Evolutionary conservation across 2,113 vertebrate genomes (phyloP), one percentile per base, ranked within the genome.

Genomic region (Elgaria multicarinata): DNA sequence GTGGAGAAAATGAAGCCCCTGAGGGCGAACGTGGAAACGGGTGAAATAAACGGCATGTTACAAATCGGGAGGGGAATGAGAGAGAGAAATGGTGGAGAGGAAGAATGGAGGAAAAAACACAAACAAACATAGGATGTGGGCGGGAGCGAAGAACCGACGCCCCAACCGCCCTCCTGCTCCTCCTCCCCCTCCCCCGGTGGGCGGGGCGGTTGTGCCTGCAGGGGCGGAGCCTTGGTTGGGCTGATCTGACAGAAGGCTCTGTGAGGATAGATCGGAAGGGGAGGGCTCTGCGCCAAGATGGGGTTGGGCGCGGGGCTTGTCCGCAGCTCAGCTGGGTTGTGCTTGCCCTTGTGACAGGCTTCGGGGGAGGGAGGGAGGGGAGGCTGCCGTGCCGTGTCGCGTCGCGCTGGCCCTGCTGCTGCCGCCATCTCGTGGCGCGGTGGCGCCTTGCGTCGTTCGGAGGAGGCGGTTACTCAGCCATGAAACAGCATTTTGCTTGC

Each of bases 401-500:
- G n/a, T n/a, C n/a, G n/a, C n/a, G n/a, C n/a, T n/a, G n/a, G n/a
- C n/a, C n/a, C n/a, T n/a, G n/a, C n/a, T n/a, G n/a, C n/a, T n/a
- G n/a, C n/a, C n/a, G n/a, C n/a, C n/a, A n/a, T n/a, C n/a, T n/a
- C n/a, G n/a, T n/a, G n/a, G n/a, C n/a, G n/a, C n/a, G n/a, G n/a
- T 28, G 77, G 87, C 64, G 16, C 8, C 18, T 53, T 20, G 71
- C 58, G 36, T 78, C 55, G 6, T 89, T 92, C 80, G 89, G 22
- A 75, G 4, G 46, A 2, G 6, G 44, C 28, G 2, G 36, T 1
- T 46, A 20, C 24, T 36, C 3, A 16, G 76, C 46, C 83, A 4
- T 78, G 62, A 87, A 66, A 87, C 42, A 24, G 13, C 66, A 20
- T 71, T 81, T 81, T 53, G 24, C 26, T 10, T n/a, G n/a, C n/a